A percentile compares a stretch with the other conserved stretches of the same genome.
Conservation (phyloP, 2,888 invertebrate species). For the Achlya flavicornis region DNA sequence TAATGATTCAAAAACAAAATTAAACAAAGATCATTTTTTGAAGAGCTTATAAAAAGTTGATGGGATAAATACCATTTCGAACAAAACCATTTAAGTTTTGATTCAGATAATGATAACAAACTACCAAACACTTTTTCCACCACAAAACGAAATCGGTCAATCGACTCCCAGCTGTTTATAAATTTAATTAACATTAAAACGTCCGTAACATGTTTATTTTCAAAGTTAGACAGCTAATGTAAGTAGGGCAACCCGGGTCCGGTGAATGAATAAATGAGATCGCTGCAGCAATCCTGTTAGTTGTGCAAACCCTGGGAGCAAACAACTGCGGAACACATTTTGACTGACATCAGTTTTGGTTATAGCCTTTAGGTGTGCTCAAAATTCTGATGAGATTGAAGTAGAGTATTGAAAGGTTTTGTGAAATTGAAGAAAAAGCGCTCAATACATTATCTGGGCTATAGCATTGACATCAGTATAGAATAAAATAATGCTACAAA, state of each 20-base stretch:
- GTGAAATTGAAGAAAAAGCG: neutral
- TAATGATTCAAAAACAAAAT: no score
- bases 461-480: neutral
- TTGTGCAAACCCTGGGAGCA: slow-evolving; percentile 41
- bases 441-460: no score
- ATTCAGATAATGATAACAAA: neutral
- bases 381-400: slow-evolving; percentile 8
- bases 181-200: slow-evolving; percentile 21
- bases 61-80: neutral
- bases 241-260: slow-evolving; percentile 43
- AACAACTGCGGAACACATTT: slow-evolving; percentile 25
- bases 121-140: neutral
- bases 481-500: neutral
- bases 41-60: no score
- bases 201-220: slow-evolving; percentile 25
- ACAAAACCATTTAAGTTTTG: neutral
- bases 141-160: neutral
- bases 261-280: slow-evolving; percentile 65
- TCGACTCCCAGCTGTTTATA: neutral
- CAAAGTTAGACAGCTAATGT: slow-evolving; percentile 33
- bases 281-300: slow-evolving; percentile 62
- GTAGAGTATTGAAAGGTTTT: neutral
- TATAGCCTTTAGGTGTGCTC: neutral
- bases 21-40: no score
- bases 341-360: slow-evolving; percentile 5